A percentile compares a stretch with the other conserved stretches of the same genome.
Evolutionary conservation across 2,888 invertebrate species (phyloP).

Genomic region (Reticulitermes lucifugus): DNA sequence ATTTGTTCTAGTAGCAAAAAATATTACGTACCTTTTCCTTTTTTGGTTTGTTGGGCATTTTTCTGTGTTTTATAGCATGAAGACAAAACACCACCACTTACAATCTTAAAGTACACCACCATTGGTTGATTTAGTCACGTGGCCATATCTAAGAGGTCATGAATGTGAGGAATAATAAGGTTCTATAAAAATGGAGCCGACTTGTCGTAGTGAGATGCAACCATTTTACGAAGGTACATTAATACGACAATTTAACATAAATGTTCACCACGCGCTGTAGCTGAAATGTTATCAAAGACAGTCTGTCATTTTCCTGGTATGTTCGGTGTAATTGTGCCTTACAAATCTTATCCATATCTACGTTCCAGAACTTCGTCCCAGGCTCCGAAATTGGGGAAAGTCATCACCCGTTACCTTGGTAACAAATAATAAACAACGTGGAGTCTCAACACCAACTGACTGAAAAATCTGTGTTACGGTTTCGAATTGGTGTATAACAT

Average conservation of each 20-base stretch:
- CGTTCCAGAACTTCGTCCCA: neutral
- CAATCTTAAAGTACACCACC: slow-evolving; percentile 44
- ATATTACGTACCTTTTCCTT: slow-evolving; percentile 61
- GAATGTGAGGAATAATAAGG: slow-evolving; percentile 29
- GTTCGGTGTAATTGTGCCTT: neutral
- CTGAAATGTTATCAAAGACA: too few species aligned
- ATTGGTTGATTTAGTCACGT: slow-evolving; percentile 52
- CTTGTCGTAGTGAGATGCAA: neutral
- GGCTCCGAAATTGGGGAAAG: neutral
- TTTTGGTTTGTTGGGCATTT: slow-evolving; percentile 61
- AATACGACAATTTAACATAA: neutral
- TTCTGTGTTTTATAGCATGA: slow-evolving; percentile 51
- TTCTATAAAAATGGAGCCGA: neutral
- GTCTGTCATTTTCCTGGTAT: neutral
- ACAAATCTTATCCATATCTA: neutral
- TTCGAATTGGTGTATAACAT: too few species aligned
- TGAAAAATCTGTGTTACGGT: too few species aligned
- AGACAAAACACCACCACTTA: slow-evolving; percentile 49
- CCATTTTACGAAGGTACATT: neutral
- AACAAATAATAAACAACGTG: neutral
- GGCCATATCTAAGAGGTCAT: slow-evolving; percentile 42
- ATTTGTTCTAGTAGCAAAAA: slow-evolving; percentile 46
- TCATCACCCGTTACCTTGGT: neutral
- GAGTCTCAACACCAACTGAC: too few species aligned
- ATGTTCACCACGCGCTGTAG: too few species aligned